Conservation (phyloP, 2,797 vertebrate species). For the Loris lydekkerianus region DNA sequence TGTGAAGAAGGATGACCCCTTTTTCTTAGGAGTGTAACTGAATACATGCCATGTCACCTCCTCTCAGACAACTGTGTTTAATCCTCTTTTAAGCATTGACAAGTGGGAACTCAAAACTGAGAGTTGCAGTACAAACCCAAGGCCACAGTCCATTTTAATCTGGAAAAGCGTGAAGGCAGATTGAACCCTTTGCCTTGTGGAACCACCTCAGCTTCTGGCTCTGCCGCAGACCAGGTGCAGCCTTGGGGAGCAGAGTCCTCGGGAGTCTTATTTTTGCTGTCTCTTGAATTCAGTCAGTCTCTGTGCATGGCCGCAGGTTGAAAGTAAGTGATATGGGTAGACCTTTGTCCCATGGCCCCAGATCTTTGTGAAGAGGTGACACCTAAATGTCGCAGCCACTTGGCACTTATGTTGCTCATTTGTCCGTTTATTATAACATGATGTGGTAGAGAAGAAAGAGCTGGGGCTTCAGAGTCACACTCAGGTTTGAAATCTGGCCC, state of each 20-base stretch:
- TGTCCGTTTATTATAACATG: not conserved
- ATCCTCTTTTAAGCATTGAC: conserved; percentile 15
- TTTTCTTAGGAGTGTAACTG: not conserved
- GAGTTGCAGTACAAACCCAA: not conserved
- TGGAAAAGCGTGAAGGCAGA: not conserved
- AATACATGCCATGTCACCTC: not conserved
- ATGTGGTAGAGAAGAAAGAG: not conserved
- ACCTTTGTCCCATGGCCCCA: not conserved
- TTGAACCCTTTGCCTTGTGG: not conserved
- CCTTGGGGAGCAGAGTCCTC: not conserved
- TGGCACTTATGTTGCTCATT: not conserved
- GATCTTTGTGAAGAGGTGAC: not conserved
- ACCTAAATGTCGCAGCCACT: not conserved
- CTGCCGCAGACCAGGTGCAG: not conserved
- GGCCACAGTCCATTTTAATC: not conserved
- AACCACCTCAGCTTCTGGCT: not conserved
- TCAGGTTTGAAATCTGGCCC: not conserved
- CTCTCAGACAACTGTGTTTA: not conserved
- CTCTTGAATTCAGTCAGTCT: not conserved
- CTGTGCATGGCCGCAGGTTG: not conserved
- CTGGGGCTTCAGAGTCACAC: not conserved
- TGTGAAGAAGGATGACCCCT: not conserved
- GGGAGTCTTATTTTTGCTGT: not conserved
- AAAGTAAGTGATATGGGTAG: not conserved
- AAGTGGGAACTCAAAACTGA: not conserved